Evolutionary conservation across 1,140 invertebrate species (phyloP).

Genomic region (Pachypeltis micranthus): DNA sequence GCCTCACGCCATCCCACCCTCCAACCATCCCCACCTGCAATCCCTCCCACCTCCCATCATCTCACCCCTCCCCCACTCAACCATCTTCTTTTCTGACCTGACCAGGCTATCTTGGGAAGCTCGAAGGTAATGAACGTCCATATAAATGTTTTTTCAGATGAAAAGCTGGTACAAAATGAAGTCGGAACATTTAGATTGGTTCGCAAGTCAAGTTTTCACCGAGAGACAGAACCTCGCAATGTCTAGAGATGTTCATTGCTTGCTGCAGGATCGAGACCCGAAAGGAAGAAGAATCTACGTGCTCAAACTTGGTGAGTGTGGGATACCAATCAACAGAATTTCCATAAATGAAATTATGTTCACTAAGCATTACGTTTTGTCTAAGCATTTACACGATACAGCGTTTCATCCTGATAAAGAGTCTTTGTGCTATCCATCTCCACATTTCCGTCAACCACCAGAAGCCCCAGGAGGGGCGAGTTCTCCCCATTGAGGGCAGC

Average conservation of each 20-base stretch:
- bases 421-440: no score
- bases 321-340: no score
- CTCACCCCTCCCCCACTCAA: background rate
- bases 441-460: no score
- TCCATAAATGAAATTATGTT: no score
- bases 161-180: slow-evolving; percentile 28
- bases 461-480: no score
- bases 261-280: slow-evolving; percentile 29
- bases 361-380: no score
- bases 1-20: background rate
- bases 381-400: no score
- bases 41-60: no score
- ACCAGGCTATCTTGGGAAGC: background rate
- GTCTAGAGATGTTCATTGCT: slow-evolving; percentile 27
- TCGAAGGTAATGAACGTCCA: background rate
- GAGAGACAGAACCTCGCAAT: slow-evolving; percentile 26
- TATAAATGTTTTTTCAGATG: slow-evolving; percentile 28
- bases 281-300: slow-evolving; percentile 32
- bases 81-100: background rate
- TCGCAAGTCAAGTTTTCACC: slow-evolving; percentile 26
- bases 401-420: no score
- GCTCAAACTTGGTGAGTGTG: slow-evolving; percentile 31
- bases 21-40: background rate
- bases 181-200: slow-evolving; percentile 31
- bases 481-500: no score